These are phyloP conservation scores for Passer montanus DNA, from an alignment of 2,113 vertebrate genomes.

Conservation along the genomic window DNA sequence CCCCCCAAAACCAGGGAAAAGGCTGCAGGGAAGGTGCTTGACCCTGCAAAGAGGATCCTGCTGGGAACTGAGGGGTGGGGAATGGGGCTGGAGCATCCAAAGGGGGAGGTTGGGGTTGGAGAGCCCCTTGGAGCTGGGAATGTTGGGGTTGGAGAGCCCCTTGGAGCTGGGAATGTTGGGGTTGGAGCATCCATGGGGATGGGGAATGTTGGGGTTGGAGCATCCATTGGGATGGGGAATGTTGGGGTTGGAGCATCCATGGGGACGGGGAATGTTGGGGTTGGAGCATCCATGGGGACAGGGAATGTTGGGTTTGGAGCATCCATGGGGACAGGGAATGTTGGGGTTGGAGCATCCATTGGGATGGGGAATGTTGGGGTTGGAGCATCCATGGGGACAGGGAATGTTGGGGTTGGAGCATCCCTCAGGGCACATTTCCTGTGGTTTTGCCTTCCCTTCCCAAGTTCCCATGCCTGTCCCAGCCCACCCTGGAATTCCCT, in stretches of 20 bases:
- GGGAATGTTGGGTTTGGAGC: neutral
- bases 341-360: neutral
- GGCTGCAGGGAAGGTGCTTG: fast-evolving
- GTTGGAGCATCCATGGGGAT: too few relatives aligned
- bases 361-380: neutral
- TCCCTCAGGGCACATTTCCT: fast-evolving
- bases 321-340: neutral
- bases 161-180: neutral
- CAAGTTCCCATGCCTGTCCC: fast-evolving
- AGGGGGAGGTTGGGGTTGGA: neutral
- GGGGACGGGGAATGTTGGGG: neutral
- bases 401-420: neutral
- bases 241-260: neutral
- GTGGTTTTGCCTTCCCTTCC: fast-evolving
- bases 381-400: neutral
- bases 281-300: neutral
- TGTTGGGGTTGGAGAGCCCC: too few relatives aligned
- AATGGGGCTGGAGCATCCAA: neutral
- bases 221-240: neutral
- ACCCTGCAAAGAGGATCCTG: neutral
- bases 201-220: neutral
- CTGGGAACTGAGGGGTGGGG: neutral
- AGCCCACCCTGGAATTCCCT: neutral
- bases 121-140: neutral
- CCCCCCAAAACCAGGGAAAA: fast-evolving